phyloP scores from a whole-genome alignment of 2,888 invertebrate species.

The Dryadula phaetusa region DNA sequence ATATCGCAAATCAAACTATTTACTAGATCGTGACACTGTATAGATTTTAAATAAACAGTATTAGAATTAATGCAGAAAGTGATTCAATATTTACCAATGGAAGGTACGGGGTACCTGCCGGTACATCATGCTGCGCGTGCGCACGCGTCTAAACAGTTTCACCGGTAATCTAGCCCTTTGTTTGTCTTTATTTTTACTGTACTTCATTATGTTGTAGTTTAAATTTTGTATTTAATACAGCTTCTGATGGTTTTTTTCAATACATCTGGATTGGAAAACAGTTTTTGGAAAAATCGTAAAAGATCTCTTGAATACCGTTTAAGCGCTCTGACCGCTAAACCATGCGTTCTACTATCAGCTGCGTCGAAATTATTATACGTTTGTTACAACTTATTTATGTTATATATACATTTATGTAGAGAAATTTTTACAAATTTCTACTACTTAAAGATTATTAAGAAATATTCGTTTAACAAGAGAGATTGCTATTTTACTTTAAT shows the following conservation, averaged over 20 bases:
- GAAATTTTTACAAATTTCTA: too few relatives aligned
- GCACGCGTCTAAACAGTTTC: conserved; percentile 49
- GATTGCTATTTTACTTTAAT: too few relatives aligned
- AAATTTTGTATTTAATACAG: not conserved
- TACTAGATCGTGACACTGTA: not conserved
- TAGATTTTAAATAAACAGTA: conserved; percentile 10
- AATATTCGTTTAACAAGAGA: too few relatives aligned
- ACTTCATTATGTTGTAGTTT: conserved; percentile 22
- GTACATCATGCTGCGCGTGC: conserved; percentile 37
- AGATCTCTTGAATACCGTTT: too few relatives aligned
- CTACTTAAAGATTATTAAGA: too few relatives aligned
- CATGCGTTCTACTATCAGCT: too few relatives aligned
- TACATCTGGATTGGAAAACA: not conserved
- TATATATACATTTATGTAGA: too few relatives aligned
- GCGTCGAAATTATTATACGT: too few relatives aligned
- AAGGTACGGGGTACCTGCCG: not conserved
- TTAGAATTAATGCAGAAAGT: conserved; percentile 38
- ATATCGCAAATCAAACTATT: not conserved
- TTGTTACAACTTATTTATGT: too few relatives aligned
- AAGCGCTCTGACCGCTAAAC: too few relatives aligned
- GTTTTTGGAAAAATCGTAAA: too few relatives aligned
- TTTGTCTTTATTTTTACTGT: conserved; percentile 48
- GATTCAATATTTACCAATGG: conserved; percentile 32
- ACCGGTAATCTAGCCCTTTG: conserved; percentile 57
- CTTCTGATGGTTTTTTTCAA: not conserved